A percentile compares a stretch with the other conserved stretches of the same genome.
Conservation (phyloP, 2,113 vertebrate species). For the Onychorhynchus coronatus region DNA sequence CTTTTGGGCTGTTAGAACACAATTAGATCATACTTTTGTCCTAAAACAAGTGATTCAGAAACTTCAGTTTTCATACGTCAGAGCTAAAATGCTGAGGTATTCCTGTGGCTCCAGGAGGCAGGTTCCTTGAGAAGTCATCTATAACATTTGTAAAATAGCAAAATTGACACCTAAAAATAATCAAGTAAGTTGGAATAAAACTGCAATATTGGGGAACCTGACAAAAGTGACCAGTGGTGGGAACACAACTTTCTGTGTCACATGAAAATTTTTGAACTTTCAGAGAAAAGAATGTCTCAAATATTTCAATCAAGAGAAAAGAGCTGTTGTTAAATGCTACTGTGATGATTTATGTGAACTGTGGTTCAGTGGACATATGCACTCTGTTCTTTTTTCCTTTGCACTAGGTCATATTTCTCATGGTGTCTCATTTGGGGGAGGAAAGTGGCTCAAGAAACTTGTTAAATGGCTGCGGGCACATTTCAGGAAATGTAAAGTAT, state of each 20-base stretch:
- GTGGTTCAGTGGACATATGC: background rate
- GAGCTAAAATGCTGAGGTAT: background rate
- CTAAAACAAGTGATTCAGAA: background rate
- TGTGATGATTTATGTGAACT: background rate
- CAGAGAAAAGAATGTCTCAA: background rate
- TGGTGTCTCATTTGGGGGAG: background rate
- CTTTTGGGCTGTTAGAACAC: background rate
- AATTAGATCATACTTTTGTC: background rate
- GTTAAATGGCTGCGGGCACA: background rate
- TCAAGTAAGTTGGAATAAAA: slow-evolving; percentile 5
- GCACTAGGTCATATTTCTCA: background rate
- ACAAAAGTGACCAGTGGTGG: background rate
- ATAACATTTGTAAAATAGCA: background rate
- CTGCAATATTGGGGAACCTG: background rate
- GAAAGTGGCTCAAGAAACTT: background rate
- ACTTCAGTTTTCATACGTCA: background rate
- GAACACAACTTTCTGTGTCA: background rate
- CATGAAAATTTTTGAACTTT: slow-evolving; percentile 4
- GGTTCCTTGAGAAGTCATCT: background rate
- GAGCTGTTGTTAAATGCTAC: background rate
- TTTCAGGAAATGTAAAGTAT: background rate
- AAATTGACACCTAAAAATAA: background rate
- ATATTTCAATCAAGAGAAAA: background rate
- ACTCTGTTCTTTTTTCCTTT: background rate
- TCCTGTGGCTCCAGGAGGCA: background rate